These are phyloP conservation scores for Suillia variegata DNA, from an alignment of 2,888 invertebrate genomes.

Conservation along the genomic window DNA sequence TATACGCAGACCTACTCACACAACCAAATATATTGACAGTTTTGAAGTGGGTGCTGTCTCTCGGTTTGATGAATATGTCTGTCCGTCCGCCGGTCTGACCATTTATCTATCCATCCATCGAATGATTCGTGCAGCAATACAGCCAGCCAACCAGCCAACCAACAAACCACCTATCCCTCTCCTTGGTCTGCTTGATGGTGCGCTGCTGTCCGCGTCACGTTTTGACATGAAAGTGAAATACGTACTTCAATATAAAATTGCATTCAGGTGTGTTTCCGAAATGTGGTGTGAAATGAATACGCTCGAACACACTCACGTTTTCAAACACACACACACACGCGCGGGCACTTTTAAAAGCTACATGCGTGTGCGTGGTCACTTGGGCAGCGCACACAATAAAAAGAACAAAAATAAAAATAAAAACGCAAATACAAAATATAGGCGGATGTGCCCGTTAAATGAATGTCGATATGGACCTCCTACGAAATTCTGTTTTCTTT, in stretches of 20 bases:
- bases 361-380: constrained; percentile 2
- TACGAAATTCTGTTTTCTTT: too few relatives aligned
- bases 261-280: constrained; percentile 1
- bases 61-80: constrained; percentile 13
- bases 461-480: too few relatives aligned
- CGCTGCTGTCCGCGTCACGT: not conserved
- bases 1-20: not conserved
- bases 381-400: not conserved
- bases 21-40: constrained; percentile 20
- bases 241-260: constrained; percentile 18
- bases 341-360: constrained; percentile 32
- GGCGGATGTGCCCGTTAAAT: too few relatives aligned
- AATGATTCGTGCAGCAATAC: too few relatives aligned
- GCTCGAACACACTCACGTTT: not conserved
- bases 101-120: too few relatives aligned
- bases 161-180: too few relatives aligned
- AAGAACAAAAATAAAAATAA: too few relatives aligned
- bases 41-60: constrained; percentile 11
- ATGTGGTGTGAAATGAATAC: not conserved
- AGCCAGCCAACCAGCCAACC: too few relatives aligned
- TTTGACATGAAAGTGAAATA: constrained; percentile 14
- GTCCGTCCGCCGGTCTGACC: constrained; percentile 2
- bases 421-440: too few relatives aligned
- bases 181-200: too few relatives aligned
- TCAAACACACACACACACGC: constrained; percentile 4